A percentile compares a stretch with the other conserved stretches of the same genome.
Evolutionary conservation across 2,797 vertebrate species (phyloP).

Genomic region (Selene dorsalis): DNA sequence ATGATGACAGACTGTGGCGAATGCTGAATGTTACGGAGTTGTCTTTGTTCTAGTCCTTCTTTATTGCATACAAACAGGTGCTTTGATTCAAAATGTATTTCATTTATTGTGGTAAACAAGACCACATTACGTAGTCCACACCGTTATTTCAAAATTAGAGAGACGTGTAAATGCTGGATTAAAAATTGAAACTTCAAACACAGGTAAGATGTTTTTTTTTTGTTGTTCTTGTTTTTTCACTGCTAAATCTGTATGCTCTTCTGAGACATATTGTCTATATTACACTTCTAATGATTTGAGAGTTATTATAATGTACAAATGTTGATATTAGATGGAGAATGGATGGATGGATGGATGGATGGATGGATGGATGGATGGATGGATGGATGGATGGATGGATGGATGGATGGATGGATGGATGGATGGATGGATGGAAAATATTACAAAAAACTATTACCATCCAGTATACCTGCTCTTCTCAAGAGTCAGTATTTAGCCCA

Average conservation of each 20-base stretch:
- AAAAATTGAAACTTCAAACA: too few species aligned
- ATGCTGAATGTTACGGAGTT: neutral
- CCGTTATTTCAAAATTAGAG: neutral
- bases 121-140: neutral
- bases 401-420: too few species aligned
- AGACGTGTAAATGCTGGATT: too few species aligned
- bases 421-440: neutral
- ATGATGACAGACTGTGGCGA: neutral
- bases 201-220: too few species aligned
- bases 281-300: neutral
- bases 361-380: too few species aligned
- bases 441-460: neutral
- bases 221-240: too few species aligned
- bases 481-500: slow-evolving; percentile 31
- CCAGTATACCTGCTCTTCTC: slow-evolving; percentile 5
- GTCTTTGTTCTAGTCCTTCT: neutral
- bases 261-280: neutral
- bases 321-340: neutral
- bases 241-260: neutral
- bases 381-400: too few species aligned
- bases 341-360: neutral
- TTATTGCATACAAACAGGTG: neutral
- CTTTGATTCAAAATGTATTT: neutral
- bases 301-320: neutral
- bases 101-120: neutral